Conservation (phyloP, 2,797 vertebrate species). For the Podargus strigoides region DNA sequence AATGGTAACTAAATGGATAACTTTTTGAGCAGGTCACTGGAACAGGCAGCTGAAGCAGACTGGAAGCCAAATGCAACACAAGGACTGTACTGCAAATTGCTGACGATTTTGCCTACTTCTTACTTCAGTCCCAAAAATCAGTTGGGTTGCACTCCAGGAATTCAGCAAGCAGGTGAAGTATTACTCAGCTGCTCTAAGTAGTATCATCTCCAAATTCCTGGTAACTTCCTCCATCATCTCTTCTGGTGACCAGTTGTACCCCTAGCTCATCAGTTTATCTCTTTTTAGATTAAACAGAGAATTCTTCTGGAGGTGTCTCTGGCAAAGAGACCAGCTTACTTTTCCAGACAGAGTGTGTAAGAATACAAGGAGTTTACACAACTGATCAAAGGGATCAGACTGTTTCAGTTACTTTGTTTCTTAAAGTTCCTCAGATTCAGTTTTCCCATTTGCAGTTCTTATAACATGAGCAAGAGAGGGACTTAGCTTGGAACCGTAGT, state of each 20-base stretch:
- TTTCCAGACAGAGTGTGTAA: neutral
- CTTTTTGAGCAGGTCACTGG: neutral
- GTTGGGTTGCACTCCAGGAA: neutral
- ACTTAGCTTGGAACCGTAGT: neutral
- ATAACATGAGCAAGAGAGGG: neutral
- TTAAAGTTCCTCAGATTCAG: neutral
- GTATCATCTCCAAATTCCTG: neutral
- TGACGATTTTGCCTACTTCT: neutral
- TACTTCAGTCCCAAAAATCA: neutral
- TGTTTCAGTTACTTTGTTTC: neutral
- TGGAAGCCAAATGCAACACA: neutral
- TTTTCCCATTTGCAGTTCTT: neutral
- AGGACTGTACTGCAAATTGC: neutral
- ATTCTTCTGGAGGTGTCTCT: neutral
- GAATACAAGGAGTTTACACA: neutral
- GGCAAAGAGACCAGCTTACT: neutral
- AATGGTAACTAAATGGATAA: neutral
- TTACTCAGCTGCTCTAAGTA: neutral
- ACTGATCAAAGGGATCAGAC: neutral
- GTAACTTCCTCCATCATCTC: neutral
- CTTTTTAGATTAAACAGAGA: neutral
- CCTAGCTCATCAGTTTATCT: neutral
- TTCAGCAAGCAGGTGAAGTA: neutral
- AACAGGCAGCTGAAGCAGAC: neutral
- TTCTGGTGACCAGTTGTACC: neutral